A percentile compares a stretch with the other conserved stretches of the same genome.
These are phyloP conservation scores for Augochlorella aurata DNA, from an alignment of 2,888 invertebrate species.

Conservation along the genomic window DNA sequence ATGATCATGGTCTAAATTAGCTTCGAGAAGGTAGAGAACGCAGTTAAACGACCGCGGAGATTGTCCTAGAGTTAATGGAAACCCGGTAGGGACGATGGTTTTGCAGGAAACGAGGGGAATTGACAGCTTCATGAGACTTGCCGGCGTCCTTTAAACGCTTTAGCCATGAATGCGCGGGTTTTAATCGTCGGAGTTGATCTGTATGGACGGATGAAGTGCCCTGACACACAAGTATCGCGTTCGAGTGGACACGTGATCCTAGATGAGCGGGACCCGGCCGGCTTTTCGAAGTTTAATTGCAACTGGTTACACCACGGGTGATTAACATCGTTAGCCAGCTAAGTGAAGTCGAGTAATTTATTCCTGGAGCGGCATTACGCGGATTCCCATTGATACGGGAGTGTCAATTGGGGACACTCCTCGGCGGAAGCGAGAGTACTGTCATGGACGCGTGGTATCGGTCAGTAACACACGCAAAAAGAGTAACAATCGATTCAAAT, in stretches of 20 bases:
- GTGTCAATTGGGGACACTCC: conserved; percentile 49
- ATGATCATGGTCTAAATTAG: no score
- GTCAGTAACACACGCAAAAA: conserved; percentile 14
- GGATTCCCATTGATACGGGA: conserved; percentile 50
- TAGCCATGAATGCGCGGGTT: conserved; percentile 8
- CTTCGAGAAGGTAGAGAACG: no score
- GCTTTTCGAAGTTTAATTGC: conserved; percentile 61
- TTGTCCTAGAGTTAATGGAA: background rate
- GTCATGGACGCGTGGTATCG: conserved; percentile 19
- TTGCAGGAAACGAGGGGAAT: background rate
- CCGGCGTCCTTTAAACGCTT: background rate
- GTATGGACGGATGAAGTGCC: conserved; percentile 17
- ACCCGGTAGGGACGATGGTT: background rate
- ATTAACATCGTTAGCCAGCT: conserved; percentile 59
- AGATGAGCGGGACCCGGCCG: conserved; percentile 18
- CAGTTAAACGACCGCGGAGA: no score
- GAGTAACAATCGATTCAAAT: conserved; percentile 25
- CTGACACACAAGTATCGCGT: conserved; percentile 38
- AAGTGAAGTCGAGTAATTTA: conserved; percentile 59
- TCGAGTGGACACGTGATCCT: conserved; percentile 49
- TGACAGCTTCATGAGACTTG: conserved; percentile 5
- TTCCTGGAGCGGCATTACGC: conserved; percentile 36
- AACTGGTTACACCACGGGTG: conserved; percentile 52
- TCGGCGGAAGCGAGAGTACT: conserved; percentile 9
- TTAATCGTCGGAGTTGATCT: conserved; percentile 31